These are phyloP conservation scores for Macrotrachela quadricornifera DNA, from an alignment of 1,140 invertebrate genomes.

Conservation along the genomic window DNA sequence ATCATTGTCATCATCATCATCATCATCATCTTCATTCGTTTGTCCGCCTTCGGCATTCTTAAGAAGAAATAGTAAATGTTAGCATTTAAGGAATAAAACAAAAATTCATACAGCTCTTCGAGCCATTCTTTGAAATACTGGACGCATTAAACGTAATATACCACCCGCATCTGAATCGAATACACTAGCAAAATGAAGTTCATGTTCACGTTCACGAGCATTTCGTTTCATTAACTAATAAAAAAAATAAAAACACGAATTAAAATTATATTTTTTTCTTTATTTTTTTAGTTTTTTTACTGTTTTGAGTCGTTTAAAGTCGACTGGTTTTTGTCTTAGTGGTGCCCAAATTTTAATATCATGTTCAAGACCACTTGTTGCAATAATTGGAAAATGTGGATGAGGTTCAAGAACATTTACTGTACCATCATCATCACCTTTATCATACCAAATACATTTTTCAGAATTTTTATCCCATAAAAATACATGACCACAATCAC, in stretches of 20 bases:
- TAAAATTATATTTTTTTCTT: neutral
- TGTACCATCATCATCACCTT: conserved; percentile 60
- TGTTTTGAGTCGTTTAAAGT: too few relatives aligned
- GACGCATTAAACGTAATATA: neutral
- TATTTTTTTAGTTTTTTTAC: too few relatives aligned
- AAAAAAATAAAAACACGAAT: neutral
- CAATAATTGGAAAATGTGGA: conserved; percentile 59
- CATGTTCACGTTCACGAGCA: too few relatives aligned
- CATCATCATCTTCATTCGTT: neutral
- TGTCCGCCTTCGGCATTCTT: neutral
- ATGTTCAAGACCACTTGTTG: conserved; percentile 67
- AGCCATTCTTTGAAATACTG: neutral
- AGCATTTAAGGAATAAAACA: too few relatives aligned
- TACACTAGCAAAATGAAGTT: neutral
- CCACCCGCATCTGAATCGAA: neutral
- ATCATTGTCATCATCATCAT: neutral
- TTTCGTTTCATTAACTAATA: neutral
- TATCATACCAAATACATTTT: conserved; percentile 62
- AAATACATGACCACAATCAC: conserved; percentile 79
- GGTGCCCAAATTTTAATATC: conserved; percentile 69
- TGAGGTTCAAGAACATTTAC: conserved; percentile 79
- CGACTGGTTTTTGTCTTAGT: neutral
- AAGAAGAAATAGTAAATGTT: too few relatives aligned
- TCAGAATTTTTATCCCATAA: conserved; percentile 76
- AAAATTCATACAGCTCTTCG: neutral